phyloP scores from a whole-genome alignment of 2,888 invertebrate genomes.

The Aplocera efformata region DNA sequence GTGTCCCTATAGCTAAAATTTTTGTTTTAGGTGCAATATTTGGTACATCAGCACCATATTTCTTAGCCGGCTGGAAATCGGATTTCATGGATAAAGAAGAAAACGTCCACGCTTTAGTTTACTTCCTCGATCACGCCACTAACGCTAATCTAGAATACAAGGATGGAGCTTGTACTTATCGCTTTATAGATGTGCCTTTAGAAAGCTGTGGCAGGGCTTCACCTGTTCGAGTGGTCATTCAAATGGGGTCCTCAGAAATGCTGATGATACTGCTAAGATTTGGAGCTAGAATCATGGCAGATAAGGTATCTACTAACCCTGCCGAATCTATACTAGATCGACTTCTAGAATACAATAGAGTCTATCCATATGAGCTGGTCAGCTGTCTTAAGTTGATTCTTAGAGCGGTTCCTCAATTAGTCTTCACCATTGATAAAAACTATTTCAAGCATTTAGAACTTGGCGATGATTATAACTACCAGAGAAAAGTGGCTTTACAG shows the following conservation, averaged over 20 bases:
- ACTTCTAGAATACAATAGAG: constrained; percentile 81
- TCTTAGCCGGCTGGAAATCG: constrained; percentile 92
- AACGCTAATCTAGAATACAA: constrained; percentile 82
- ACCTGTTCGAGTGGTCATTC: constrained; percentile 86
- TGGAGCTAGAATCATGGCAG: constrained; percentile 82
- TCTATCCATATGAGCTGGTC: constrained; percentile 85
- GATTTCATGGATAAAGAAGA: constrained; percentile 90
- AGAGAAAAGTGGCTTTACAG: constrained; percentile 61
- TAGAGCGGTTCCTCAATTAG: constrained; percentile 82
- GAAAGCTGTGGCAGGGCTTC: constrained; percentile 89
- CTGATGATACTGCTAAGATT: constrained; percentile 86
- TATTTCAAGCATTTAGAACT: constrained; percentile 53
- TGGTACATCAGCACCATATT: constrained; percentile 89
- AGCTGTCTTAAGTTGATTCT: constrained; percentile 85
- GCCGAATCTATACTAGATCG: constrained; percentile 83
- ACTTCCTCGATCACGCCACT: constrained; percentile 88
- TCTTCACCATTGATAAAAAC: constrained; percentile 65
- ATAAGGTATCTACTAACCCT: constrained; percentile 81
- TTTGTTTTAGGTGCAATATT: constrained; percentile 87
- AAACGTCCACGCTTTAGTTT: constrained; percentile 87
- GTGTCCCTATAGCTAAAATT: too few species aligned
- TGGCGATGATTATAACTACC: constrained; percentile 68
- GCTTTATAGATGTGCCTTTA: constrained; percentile 90
- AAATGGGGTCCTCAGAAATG: constrained; percentile 87
- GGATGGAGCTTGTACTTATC: constrained; percentile 52